Evolutionary conservation across 1,140 invertebrate species (phyloP), one percentile per base, ranked within the genome.

Genomic region (Hetaerina americana): DNA sequence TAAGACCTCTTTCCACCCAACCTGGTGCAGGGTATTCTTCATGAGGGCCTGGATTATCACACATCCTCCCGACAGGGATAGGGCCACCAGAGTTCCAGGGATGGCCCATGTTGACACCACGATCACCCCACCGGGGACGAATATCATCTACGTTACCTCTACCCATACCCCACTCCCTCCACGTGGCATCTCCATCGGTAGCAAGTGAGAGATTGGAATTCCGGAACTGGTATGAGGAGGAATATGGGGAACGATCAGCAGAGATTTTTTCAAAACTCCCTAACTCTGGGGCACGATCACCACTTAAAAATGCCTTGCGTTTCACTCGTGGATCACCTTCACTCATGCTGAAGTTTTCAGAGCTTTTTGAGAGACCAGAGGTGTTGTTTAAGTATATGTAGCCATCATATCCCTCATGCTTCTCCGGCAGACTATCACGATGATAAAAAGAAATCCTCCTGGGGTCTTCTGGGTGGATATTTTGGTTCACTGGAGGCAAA

Each of bases 1-100:
- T 77, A 26, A 78, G 71, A 76, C 79, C 72, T 78, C 80, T 66
- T 74, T 82, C 73, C 75, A 80, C 68, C 81, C 77, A 79, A 74
- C 75, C 73, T 5, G 85, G 86, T 2, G 68, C 26, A 57, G 40
- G 40, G 22, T 57, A 10, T 3, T n/a, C 22, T 2, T 57, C 40
- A 18, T 12, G 40, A 12, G 40, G 40, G 22, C 3, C 40, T 12
- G 22, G 40, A 57, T 12, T 57, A 57, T 57, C 40, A 12, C 40
- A 3, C 10, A n/a, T 18, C 22, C 40, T 57, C 22, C 15, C 2
- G 3, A 57, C 22, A n/a, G 2, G 3, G 22, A 18, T 2, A 10
- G 40, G 22, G 2, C 2, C 40, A 12, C 40, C 40, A 18, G 40
- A 57, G 22, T 57, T 57, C 40, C 40, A 57, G 22, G 40, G 10